Evolutionary conservation across 53 echinoderm and acorn worm genomes (phyloP).

Genomic region (Arbacia lixula): DNA sequence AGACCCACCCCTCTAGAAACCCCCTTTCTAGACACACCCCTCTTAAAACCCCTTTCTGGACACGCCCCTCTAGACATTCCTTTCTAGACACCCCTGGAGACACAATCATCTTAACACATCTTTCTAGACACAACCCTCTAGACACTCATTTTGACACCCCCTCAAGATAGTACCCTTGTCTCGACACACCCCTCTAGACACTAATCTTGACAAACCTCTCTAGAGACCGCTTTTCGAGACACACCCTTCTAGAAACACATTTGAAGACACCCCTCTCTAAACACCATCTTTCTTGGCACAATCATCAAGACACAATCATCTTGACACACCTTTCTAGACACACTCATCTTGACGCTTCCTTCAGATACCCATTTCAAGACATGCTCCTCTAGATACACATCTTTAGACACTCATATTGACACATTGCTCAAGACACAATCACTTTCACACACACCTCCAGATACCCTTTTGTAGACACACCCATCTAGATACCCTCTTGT

Average conservation of each 20-base stretch:
- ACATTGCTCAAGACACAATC: background rate
- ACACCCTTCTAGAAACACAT: too few species aligned
- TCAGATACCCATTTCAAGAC: background rate
- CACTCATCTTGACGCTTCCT: background rate
- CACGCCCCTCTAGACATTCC: background rate
- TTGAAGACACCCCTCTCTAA: background rate
- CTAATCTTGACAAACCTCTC: too few species aligned
- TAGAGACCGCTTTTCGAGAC: too few species aligned
- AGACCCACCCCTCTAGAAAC: background rate
- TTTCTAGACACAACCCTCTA: background rate
- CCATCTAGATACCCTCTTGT: too few species aligned
- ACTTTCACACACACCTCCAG: background rate
- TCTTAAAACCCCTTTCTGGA: background rate
- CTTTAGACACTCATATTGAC: too few species aligned
- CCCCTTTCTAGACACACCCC: background rate
- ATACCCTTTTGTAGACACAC: too few species aligned
- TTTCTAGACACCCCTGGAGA: too few species aligned
- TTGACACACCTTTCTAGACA: too few species aligned
- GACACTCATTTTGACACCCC: too few species aligned
- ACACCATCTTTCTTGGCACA: background rate
- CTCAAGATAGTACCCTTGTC: too few species aligned
- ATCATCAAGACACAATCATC: background rate
- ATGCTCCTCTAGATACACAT: background rate
- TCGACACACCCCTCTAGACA: too few species aligned
- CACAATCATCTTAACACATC: background rate